Evolutionary conservation across 2,113 vertebrate species (phyloP).

Genomic region (Okapia johnstoni): DNA sequence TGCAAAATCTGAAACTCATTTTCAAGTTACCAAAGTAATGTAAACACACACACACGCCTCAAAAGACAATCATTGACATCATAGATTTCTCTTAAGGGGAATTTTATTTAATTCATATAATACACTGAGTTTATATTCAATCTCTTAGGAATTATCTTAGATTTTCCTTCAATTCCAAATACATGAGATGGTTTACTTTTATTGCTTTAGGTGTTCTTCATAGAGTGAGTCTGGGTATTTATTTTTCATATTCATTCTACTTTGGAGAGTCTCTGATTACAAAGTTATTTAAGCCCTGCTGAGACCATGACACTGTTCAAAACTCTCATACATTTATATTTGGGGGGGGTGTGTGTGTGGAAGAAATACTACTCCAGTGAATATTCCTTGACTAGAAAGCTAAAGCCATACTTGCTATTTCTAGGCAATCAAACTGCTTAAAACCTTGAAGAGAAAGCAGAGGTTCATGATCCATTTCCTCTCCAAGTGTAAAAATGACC

Average conservation of each 20-base stretch:
- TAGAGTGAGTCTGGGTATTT: neutral
- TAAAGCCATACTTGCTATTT: neutral
- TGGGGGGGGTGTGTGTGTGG: neutral
- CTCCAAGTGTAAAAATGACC: neutral
- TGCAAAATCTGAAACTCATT: neutral
- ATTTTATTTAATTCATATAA: neutral
- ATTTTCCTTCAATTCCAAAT: neutral
- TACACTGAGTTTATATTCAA: neutral
- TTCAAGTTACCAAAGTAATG: neutral
- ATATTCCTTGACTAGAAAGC: neutral
- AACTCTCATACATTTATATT: neutral
- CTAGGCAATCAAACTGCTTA: neutral
- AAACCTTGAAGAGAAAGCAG: neutral
- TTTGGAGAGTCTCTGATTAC: neutral
- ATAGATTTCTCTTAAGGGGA: neutral
- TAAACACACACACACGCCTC: too few species aligned
- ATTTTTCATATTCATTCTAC: neutral
- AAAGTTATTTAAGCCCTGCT: neutral
- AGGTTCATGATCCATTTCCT: neutral
- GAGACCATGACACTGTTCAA: neutral
- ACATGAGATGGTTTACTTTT: neutral
- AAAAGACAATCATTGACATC: neutral
- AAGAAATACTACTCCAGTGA: neutral
- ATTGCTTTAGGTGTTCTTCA: neutral
- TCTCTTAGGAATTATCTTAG: neutral